Evolutionary conservation across 2,888 invertebrate species (phyloP), one percentile per base, ranked within the genome.

Genomic region (Platynereis dumerilii): DNA sequence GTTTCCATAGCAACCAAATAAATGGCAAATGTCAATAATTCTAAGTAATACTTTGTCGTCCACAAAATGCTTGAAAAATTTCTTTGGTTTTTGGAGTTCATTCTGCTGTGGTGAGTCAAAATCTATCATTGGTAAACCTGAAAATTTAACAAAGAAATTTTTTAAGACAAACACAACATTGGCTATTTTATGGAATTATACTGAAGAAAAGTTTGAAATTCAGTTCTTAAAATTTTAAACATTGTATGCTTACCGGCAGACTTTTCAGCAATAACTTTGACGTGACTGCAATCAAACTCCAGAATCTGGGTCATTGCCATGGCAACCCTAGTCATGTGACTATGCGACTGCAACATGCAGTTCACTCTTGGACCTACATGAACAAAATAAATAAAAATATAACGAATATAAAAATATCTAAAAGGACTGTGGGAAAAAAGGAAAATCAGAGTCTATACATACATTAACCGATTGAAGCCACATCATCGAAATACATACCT

Each of bases 1-100:
- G 62, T 80, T 62, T 78, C 78, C 81, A 68, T 77, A 75, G 62
- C 72, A 70, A 39, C 80, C 80, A 10, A 80, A 70, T 12, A 75
- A 60, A 17, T 70, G 68, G 58, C 80, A 80, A 12, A 75, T 69
- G 26, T 62, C 64, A 28, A 72, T 59, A 2, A 79, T 57, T 39
- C 74, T 72, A 28, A 73, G 58, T 45, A 72, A 71, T 55, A 81
- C 73, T 17, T 68, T 68, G 20, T 76, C 74, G 62, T 77, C 76
- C 24, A 66, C 71, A 65, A 81, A 81, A 70, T 79, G 79, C 68
- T 75, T 73, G 72, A 79, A 81, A 66, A 45, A 44, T 48, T 48
- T 48, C 20, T 22, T 20, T 5, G 48, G 34, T 34, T 12, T 34
- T 34, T 34, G 34, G 34, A 7, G 67, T 57, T 73, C 58, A 10